phyloP scores from a whole-genome alignment of 2,888 invertebrate species.

The Patella caerulea region DNA sequence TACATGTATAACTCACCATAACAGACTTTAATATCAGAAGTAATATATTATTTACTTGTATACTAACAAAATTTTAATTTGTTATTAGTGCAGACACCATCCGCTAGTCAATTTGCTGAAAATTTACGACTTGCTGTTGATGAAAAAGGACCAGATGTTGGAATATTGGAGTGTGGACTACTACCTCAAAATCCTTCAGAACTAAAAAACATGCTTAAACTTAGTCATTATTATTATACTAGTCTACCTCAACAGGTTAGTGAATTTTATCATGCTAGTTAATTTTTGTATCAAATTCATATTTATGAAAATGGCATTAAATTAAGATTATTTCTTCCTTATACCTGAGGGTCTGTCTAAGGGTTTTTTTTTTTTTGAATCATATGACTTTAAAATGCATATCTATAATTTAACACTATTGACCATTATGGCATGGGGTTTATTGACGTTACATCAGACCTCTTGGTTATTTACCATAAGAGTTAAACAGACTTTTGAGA shows the following conservation, averaged over 20 bases:
- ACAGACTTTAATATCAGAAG: not conserved
- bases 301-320: no score
- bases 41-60: not conserved
- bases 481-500: no score
- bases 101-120: constrained; percentile 45
- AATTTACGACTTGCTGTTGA: constrained; percentile 43
- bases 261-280: not conserved
- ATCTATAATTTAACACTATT: no score
- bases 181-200: constrained; percentile 54
- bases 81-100: constrained; percentile 54
- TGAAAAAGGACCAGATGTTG: constrained; percentile 42
- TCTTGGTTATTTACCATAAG: no score
- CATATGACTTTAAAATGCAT: no score
- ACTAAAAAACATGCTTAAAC: constrained; percentile 55
- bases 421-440: no score
- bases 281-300: no score
- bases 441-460: no score
- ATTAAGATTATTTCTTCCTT: no score
- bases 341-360: no score
- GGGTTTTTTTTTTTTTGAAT: no score
- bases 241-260: constrained; percentile 57
- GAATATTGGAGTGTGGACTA: constrained; percentile 48
- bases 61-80: constrained; percentile 4
- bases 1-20: not conserved
- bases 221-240: constrained; percentile 52